Percentiles rank a stretch among this genome's conserved stretches.
Conservation (phyloP, 53 echinoderm and acorn worm genomes). For the Henricia sp. region DNA sequence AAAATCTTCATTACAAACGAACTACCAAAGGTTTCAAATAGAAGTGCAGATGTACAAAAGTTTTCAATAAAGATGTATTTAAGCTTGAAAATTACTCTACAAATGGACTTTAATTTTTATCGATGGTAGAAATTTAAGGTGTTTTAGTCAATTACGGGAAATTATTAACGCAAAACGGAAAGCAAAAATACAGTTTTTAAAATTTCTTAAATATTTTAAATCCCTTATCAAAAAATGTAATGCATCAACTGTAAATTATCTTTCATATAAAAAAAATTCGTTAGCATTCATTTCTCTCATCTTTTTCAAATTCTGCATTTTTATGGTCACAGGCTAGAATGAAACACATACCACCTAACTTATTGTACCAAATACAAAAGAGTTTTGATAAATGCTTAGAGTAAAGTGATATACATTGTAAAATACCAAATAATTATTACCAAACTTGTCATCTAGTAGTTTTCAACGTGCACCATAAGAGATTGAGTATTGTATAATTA, state of each 20-base stretch:
- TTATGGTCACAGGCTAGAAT: not conserved
- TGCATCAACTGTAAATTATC: constrained; percentile 36
- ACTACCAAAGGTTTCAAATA: no score
- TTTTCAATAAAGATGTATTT: no score
- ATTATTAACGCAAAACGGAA: not conserved
- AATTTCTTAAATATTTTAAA: not conserved
- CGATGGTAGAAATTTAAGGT: not conserved
- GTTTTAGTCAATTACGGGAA: not conserved
- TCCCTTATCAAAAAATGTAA: constrained; percentile 24
- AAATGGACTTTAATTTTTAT: no score
- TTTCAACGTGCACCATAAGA: constrained; percentile 46
- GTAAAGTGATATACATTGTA: not conserved
- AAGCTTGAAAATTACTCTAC: no score
- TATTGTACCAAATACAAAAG: constrained; percentile 9
- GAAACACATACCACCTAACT: not conserved
- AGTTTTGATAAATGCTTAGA: constrained; percentile 13
- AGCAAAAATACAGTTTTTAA: not conserved
- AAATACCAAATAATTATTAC: not conserved
- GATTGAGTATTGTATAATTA: constrained; percentile 40
- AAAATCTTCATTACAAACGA: no score
- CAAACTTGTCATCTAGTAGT: constrained; percentile 1
- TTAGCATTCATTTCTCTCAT: not conserved
- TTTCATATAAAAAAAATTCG: constrained; percentile 15
- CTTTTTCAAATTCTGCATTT: not conserved
- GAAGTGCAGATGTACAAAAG: no score